Evolutionary conservation across 1,140 invertebrate species (phyloP).

Genomic region (Anastatus disparis): DNA sequence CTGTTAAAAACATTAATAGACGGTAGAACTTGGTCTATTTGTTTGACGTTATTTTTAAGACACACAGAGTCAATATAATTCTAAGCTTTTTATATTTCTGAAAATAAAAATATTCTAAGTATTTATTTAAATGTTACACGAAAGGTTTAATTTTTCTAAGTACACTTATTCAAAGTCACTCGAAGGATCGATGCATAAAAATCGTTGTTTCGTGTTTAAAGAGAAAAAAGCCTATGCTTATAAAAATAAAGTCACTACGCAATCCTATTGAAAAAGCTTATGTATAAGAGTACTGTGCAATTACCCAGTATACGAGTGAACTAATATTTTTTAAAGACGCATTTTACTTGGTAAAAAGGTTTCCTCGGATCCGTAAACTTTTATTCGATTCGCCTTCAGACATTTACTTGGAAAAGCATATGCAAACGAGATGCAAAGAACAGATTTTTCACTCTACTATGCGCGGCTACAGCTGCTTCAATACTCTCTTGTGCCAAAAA

Average conservation of each 20-base stretch:
- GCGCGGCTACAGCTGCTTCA: background rate
- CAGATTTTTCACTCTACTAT: background rate
- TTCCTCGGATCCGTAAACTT: slow-evolving; percentile 31
- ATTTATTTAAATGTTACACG: too few relatives aligned
- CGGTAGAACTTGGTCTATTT: too few relatives aligned
- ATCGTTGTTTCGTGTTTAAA: background rate
- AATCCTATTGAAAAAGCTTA: background rate
- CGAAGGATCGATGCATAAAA: too few relatives aligned
- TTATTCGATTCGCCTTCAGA: slow-evolving; percentile 6
- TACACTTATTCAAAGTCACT: too few relatives aligned
- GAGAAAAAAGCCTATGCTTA: background rate
- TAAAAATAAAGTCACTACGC: slow-evolving; percentile 6
- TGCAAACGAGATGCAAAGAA: slow-evolving; percentile 21
- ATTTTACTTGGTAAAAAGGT: slow-evolving; percentile 24
- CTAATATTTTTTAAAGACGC: slow-evolving; percentile 24
- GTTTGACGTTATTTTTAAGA: too few relatives aligned
- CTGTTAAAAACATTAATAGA: too few relatives aligned
- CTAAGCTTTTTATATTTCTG: too few relatives aligned
- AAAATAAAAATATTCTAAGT: too few relatives aligned
- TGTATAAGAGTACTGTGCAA: slow-evolving; percentile 6
- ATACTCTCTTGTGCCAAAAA: background rate
- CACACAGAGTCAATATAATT: too few relatives aligned
- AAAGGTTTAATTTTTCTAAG: too few relatives aligned
- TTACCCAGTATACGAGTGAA: slow-evolving; percentile 2
- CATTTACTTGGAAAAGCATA: slow-evolving; percentile 17